Evolutionary conservation across 2,113 vertebrate species (phyloP).

Genomic region (Megaceryle torquata): DNA sequence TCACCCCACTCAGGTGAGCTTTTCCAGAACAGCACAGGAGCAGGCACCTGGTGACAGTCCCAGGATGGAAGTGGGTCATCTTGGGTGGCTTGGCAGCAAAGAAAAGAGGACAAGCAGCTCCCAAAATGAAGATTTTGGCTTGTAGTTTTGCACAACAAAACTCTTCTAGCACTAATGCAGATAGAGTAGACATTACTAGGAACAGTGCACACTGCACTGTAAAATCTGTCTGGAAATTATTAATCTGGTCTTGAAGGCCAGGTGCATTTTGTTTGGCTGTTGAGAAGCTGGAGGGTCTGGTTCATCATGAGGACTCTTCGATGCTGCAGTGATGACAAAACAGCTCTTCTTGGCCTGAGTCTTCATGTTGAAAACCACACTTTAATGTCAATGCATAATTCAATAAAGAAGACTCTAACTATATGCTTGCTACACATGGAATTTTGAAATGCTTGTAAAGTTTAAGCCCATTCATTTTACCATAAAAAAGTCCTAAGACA

Average conservation of each 20-base stretch:
- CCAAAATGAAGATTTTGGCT: neutral
- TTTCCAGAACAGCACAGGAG: neutral
- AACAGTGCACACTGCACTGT: neutral
- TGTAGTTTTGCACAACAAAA: neutral
- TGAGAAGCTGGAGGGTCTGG: neutral
- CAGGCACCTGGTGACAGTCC: neutral
- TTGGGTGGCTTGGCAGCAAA: neutral
- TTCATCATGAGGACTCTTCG: neutral
- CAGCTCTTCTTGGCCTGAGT: neutral
- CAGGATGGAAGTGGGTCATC: neutral
- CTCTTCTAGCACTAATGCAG: neutral
- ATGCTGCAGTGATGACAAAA: neutral
- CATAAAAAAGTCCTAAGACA: neutral
- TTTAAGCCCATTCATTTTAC: neutral
- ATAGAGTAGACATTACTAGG: neutral
- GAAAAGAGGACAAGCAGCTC: neutral
- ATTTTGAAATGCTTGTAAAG: neutral
- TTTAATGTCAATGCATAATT: neutral
- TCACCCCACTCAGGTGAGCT: accelerated
- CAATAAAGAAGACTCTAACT: neutral
- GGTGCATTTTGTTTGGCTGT: neutral
- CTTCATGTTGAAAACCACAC: neutral
- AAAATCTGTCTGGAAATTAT: neutral
- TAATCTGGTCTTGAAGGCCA: neutral
- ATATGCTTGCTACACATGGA: neutral